phyloP scores from a whole-genome alignment of 2,888 invertebrate genomes.

The Electrophaes corylata region DNA sequence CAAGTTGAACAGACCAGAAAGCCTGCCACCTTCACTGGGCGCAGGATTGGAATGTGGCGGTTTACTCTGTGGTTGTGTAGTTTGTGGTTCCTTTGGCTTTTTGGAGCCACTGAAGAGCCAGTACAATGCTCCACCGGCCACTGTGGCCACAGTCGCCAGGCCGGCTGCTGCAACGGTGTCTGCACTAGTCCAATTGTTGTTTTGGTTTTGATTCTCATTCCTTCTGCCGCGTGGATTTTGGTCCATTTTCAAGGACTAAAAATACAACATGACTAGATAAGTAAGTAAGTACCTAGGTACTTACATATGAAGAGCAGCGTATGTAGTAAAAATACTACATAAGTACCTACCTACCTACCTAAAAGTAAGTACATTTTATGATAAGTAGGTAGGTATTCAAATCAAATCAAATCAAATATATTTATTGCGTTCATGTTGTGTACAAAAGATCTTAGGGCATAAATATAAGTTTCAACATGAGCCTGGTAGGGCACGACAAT shows the following conservation, averaged over 20 bases:
- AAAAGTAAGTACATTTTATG: too few species aligned
- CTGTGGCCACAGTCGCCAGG: conserved; percentile 16
- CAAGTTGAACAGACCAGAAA: conserved; percentile 13
- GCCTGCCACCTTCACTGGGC: background rate
- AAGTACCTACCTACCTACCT: too few species aligned
- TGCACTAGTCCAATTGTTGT: conserved; percentile 1
- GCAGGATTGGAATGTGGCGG: background rate
- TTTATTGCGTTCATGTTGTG: too few species aligned
- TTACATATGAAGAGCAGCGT: too few species aligned
- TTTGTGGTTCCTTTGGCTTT: conserved; percentile 1
- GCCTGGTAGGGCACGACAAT: too few species aligned
- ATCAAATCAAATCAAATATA: too few species aligned
- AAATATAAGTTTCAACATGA: too few species aligned
- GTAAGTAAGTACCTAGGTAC: too few species aligned
- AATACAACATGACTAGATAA: too few species aligned
- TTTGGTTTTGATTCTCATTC: conserved; percentile 8
- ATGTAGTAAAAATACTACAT: too few species aligned
- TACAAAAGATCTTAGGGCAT: too few species aligned
- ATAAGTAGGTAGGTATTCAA: too few species aligned
- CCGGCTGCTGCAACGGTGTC: conserved; percentile 24
- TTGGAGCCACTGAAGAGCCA: conserved; percentile 30
- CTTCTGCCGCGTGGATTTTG: conserved; percentile 13
- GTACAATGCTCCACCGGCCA: conserved; percentile 32
- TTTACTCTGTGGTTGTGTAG: background rate
- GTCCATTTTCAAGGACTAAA: conserved; percentile 14